Base-by-base conservation (phyloP, 92 coral and sea anemone genomes). In the Heliopora coerulea region DNA sequence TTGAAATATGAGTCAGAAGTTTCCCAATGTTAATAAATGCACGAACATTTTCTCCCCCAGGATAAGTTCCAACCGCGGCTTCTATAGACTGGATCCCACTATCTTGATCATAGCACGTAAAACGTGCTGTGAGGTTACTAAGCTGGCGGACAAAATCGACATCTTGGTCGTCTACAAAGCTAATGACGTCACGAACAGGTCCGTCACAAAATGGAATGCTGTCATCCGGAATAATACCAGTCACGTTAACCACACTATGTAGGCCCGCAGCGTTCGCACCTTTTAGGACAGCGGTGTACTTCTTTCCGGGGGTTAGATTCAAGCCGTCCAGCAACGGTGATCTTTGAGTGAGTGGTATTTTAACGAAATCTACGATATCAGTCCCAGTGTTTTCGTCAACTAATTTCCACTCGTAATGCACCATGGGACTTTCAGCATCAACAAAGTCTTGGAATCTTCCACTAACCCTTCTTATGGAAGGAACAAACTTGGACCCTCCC, bases 231-330 rank as follows among this genome's bases (percentile, higher is more conserved):
- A 76, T 68, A 59, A 92, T 87, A 25, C 97, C 96, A 62, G 91
- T 74, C 21, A 96, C 83, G 68, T 72, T 82, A 34, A 66, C 81
- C 11, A 27, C 39, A 49, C 93, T 24, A 32, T 79, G 74, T 26
- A 92, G 75, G 17, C 97, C 96, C 0, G 92, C 97, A 10, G 89
- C 89, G 68, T 92, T 92, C 1, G 85, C 90, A 44, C 96, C 97
- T 50, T 86, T 89, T 28, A 92, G 79, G 19, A 83, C 80, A 50
- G 86, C 81, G 60, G 72, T 78, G 76, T 92, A 92, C 37, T 56
- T n/a, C 8, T 24, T 65, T 20, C 97, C 97, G 23, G 72, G 54
- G 18, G 41, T 74, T 27, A 92, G 86, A 46, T 74, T 32, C n/a
- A 92, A 84, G 13, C 89, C 86, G 27, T 85, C 91, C 72, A 91